Conservation (phyloP, 2,113 vertebrate genomes). For the Elgaria multicarinata region DNA sequence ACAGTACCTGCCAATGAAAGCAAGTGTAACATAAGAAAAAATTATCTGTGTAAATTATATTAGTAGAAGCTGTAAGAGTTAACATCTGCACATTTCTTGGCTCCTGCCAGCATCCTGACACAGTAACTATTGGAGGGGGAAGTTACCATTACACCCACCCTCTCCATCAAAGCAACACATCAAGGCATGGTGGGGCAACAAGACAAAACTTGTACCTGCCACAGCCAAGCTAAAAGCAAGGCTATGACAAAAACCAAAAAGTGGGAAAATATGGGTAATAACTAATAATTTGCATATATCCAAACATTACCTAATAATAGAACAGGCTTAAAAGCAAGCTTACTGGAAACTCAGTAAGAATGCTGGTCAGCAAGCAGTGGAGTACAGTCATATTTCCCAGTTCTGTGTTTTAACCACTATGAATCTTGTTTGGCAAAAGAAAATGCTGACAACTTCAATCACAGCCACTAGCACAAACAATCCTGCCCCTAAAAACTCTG, state of each 20-base stretch:
- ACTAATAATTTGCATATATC: background rate
- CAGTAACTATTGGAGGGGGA: background rate
- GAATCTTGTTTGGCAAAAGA: conserved; percentile 40
- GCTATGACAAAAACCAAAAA: background rate
- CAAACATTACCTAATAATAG: background rate
- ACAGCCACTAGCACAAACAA: conserved; percentile 41
- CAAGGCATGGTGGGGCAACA: background rate
- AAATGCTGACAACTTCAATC: conserved; percentile 58
- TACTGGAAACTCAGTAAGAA: background rate
- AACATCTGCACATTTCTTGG: background rate
- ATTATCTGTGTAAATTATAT: background rate
- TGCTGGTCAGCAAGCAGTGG: background rate
- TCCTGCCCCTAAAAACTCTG: conserved; percentile 9
- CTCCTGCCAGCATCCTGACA: background rate
- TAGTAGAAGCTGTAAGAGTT: background rate
- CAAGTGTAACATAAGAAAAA: background rate
- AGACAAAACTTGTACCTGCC: background rate
- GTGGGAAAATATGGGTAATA: background rate
- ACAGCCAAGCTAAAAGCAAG: background rate
- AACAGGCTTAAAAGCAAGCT: background rate
- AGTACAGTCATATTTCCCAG: conserved; percentile 11
- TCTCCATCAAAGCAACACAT: background rate
- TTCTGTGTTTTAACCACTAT: conserved; percentile 21
- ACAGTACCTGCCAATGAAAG: background rate
- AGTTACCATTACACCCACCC: too few species aligned